Percentiles rank a stretch among this genome's conserved stretches.
These are phyloP conservation scores for Hemibagrus wyckioides DNA, from an alignment of 2,113 vertebrate species.

Conservation along the genomic window DNA sequence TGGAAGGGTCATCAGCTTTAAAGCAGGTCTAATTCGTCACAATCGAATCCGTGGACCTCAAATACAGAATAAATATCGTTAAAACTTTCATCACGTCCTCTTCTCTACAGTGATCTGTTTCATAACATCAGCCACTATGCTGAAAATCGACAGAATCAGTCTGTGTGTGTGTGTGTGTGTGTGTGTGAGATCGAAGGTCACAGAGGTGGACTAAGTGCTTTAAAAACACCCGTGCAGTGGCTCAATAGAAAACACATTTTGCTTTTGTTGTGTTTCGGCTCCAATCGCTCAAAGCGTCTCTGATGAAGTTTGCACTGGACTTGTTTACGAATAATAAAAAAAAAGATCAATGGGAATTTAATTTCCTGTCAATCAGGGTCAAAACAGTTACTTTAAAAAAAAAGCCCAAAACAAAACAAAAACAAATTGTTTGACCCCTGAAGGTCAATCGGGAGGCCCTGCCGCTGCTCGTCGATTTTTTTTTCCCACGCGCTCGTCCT, in stretches of 20 bases:
- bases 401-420: not conserved
- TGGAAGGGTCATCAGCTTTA: not conserved
- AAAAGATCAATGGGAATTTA: conserved; percentile 47
- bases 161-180: too few relatives aligned
- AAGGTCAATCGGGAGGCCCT: conserved; percentile 15
- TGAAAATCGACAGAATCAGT: too few relatives aligned
- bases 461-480: not conserved
- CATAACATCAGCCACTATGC: too few relatives aligned
- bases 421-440: not conserved
- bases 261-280: conserved; percentile 18
- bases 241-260: conserved; percentile 56
- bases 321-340: conserved; percentile 19
- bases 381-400: conserved; percentile 5
- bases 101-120: too few relatives aligned
- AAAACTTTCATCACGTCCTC: too few relatives aligned
- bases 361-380: conserved; percentile 27
- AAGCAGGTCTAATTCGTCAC: not conserved
- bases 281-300: not conserved
- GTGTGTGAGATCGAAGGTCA: not conserved
- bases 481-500: not conserved
- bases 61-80: not conserved
- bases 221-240: conserved; percentile 41
- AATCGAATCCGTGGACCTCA: not conserved
- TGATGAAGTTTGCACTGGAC: conserved; percentile 45
- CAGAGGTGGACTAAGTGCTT: conserved; percentile 23